Evolutionary conservation across 2,888 invertebrate species (phyloP).

Genomic region (Blera fallax): DNA sequence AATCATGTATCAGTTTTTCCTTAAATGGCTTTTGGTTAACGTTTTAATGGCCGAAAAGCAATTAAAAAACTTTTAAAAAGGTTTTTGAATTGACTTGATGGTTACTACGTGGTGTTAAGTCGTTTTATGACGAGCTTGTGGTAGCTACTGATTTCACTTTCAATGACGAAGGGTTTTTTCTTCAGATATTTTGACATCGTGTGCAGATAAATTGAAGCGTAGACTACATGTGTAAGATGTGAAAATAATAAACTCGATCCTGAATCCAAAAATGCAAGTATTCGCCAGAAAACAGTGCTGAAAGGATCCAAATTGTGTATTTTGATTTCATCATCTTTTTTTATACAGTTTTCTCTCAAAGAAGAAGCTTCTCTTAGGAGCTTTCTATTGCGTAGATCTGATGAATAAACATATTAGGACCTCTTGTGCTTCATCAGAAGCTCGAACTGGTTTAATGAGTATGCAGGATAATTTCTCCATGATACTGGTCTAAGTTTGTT

Average conservation of each 20-base stretch:
- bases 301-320: no score
- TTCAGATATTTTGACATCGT: neutral
- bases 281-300: no score
- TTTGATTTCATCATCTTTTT: neutral
- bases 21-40: conserved; percentile 6
- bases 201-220: no score
- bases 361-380: neutral
- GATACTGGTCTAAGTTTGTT: no score
- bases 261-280: no score
- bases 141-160: neutral
- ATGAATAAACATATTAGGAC: no score
- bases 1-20: neutral
- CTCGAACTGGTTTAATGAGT: no score
- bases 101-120: neutral
- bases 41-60: neutral
- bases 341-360: neutral
- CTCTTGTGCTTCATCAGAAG: no score
- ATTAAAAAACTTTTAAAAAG: neutral
- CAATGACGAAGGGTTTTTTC: neutral
- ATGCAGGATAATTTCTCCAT: no score
- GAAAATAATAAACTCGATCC: no score
- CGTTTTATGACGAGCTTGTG: neutral
- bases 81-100: neutral
- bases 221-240: no score
- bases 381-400: no score